phyloP scores from a whole-genome alignment of 1,140 invertebrate species.

The Caenorhabditis latens region DNA sequence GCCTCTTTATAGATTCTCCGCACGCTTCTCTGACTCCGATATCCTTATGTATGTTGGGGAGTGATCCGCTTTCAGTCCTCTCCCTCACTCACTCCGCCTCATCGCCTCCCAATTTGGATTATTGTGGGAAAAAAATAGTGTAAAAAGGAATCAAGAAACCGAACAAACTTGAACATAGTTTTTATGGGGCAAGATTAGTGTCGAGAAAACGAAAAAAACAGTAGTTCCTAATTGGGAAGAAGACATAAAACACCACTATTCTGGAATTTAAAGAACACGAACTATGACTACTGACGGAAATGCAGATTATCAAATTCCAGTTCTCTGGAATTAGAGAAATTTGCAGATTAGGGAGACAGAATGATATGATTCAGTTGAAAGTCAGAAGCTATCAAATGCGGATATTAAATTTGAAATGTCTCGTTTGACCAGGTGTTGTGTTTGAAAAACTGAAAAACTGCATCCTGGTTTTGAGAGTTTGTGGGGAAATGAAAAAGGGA shows the following conservation, averaged over 20 bases:
- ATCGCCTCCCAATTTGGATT: conserved; percentile 51
- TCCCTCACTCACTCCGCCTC: conserved; percentile 28
- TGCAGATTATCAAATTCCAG: conserved; percentile 15
- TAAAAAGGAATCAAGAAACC: conserved; percentile 39
- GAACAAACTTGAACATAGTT: conserved; percentile 25
- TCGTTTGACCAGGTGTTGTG: conserved; percentile 17
- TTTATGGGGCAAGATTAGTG: background rate
- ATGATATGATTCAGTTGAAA: background rate
- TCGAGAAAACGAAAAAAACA: background rate
- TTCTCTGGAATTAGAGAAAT: conserved; percentile 11
- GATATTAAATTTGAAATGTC: background rate
- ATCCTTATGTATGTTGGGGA: conserved; percentile 50
- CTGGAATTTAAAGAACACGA: background rate
- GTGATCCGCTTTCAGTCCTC: conserved; percentile 51
- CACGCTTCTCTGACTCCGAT: conserved; percentile 54
- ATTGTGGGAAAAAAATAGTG: conserved; percentile 45
- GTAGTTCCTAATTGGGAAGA: background rate
- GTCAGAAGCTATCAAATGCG: conserved; percentile 3
- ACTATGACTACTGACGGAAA: background rate
- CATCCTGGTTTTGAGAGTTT: background rate
- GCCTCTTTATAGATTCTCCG: conserved; percentile 54
- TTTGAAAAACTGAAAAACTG: background rate
- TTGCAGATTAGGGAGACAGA: background rate
- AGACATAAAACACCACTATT: background rate
- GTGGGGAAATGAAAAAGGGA: background rate